phyloP scores from a whole-genome alignment of 2,113 vertebrate species.

The Cyanistes caeruleus region DNA sequence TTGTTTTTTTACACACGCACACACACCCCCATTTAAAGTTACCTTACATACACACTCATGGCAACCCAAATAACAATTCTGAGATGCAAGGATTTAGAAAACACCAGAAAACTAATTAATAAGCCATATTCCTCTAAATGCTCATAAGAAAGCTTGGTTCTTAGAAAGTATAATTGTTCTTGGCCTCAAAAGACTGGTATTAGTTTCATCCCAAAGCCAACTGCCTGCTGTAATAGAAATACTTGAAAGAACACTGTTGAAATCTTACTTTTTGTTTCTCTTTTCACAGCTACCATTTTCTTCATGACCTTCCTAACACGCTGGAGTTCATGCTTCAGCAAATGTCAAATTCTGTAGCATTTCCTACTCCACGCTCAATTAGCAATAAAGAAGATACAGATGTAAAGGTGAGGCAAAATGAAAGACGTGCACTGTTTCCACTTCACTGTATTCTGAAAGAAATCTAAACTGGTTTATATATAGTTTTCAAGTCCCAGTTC shows the following conservation, averaged over 20 bases:
- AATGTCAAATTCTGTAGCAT: neutral
- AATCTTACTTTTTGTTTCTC: constrained; percentile 9
- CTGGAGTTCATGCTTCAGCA: neutral
- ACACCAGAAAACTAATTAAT: neutral
- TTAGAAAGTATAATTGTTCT: neutral
- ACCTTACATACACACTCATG: neutral
- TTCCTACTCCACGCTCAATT: neutral
- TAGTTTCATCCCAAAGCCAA: neutral
- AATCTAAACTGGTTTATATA: neutral
- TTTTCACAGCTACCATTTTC: neutral
- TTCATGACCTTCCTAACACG: neutral
- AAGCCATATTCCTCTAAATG: neutral
- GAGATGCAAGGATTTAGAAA: neutral
- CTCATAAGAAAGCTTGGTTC: neutral
- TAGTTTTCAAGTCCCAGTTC: neutral
- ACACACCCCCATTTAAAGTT: neutral
- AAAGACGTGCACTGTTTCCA: neutral
- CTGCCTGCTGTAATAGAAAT: neutral
- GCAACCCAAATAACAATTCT: neutral
- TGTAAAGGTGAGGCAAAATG: neutral
- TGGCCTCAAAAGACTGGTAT: neutral
- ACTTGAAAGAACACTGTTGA: neutral
- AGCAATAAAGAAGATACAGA: neutral
- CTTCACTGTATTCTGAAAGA: neutral
- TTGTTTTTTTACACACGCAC: neutral